These are phyloP conservation scores for Drosophila bocki DNA, from an alignment of 1,140 invertebrate genomes.

Conservation along the genomic window DNA sequence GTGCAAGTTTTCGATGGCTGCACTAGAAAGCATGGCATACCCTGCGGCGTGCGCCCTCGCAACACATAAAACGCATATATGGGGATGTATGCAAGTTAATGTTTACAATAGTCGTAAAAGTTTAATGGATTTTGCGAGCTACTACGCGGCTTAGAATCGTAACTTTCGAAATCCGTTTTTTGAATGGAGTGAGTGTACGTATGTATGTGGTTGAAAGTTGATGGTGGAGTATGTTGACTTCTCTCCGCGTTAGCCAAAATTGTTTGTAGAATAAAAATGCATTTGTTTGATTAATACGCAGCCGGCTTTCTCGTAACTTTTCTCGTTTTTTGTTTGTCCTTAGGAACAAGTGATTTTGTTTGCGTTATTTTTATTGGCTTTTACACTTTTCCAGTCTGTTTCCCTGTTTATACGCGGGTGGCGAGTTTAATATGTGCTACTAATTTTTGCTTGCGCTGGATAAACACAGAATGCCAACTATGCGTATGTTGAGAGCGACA, in stretches of 20 bases:
- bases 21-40: conserved; percentile 57
- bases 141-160: conserved; percentile 30
- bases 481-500: not conserved
- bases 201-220: no score
- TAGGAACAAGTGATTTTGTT: conserved; percentile 31
- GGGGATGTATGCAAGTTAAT: conserved; percentile 69
- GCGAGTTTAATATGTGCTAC: not conserved
- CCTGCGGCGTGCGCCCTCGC: conserved; percentile 40
- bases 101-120: conserved; percentile 77
- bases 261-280: conserved; percentile 54
- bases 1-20: conserved; percentile 50
- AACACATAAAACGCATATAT: conserved; percentile 64
- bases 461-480: not conserved
- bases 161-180: conserved; percentile 49
- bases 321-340: conserved; percentile 8
- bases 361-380: conserved; percentile 38
- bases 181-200: no score
- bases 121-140: conserved; percentile 72
- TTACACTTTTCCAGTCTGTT: conserved; percentile 26
- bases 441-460: not conserved
- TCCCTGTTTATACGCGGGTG: not conserved
- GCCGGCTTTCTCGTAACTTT: not conserved
- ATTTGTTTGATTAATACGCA: conserved; percentile 63
- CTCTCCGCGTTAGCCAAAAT: conserved; percentile 1
- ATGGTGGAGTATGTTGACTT: not conserved